Base-by-base conservation (phyloP, 2,113 vertebrate genomes). In the Leucopsar rothschildi region DNA sequence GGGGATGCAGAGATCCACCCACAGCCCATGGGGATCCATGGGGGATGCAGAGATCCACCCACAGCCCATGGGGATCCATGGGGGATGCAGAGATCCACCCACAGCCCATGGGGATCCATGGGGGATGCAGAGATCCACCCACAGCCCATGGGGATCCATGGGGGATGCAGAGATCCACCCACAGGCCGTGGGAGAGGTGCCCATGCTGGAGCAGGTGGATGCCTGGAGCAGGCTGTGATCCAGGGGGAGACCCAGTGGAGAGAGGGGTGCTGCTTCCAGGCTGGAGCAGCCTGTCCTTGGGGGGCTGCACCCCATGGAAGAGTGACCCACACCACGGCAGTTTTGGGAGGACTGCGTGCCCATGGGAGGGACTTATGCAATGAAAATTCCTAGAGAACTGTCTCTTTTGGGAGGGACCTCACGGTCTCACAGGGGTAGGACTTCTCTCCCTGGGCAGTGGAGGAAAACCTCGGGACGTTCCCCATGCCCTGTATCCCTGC, bases 401-500 rank as follows among this genome's bases (percentile, higher is more conserved):
- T 44, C 4, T 35, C 25, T 22, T 0, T 0, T 44, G 31, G 9
- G 31, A 50, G 8, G 11, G 5, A 35, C 13, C 10, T 15, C 20
- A 20, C 0, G 0, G 24, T 1, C 7, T 35, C 20, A 24, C 12
- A 60, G 44, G 15, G 14, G 5, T 42, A 24, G 19, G 37, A 10
- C 7, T 53, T 11, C 18, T 63, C 21, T 45, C 17, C 33, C 2
- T 2, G 18, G 3, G 9, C 22, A 53, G 47, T 1, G 1, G 18
- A n/a, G 2, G 50, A 56, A 84, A 73, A 40, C 5, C 6, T 56
- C 0, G 0, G 33, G 15, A 56, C 23, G 9, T n/a, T 6, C 1
- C 4, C 7, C 28, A 7, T 0, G 0, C 4, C 3, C 40, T 12
- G 2, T 28, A 18, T 28, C 25, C 11, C 28, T 64, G 15, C 1